A percentile compares a stretch with the other conserved stretches of the same genome.
These are phyloP conservation scores for Centruroides sculpturatus DNA, from an alignment of 1,140 invertebrate species.

Conservation along the genomic window DNA sequence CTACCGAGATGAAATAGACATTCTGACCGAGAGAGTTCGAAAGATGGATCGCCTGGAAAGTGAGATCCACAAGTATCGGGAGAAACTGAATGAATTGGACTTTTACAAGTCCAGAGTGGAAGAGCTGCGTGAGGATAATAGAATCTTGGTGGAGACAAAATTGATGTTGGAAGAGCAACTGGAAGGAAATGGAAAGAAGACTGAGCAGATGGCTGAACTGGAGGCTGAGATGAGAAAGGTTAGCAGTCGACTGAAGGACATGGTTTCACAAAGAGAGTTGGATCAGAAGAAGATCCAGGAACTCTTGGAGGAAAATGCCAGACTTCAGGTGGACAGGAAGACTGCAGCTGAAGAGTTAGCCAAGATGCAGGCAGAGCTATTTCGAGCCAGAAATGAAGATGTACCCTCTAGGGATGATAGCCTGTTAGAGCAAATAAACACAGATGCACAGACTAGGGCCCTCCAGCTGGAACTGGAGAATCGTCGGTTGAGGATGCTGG, in stretches of 20 bases:
- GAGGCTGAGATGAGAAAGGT: slow-evolving; percentile 72
- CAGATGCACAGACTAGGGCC: slow-evolving; percentile 68
- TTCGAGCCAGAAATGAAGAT: background rate
- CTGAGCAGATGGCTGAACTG: slow-evolving; percentile 67
- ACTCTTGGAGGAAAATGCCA: slow-evolving; percentile 75
- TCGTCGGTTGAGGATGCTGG: slow-evolving; percentile 49
- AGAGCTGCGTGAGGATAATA: slow-evolving; percentile 23
- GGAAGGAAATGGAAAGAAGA: slow-evolving; percentile 55
- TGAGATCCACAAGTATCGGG: slow-evolving; percentile 72
- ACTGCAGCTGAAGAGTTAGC: slow-evolving; percentile 18
- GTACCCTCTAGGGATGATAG: slow-evolving; percentile 42
- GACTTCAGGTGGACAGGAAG: slow-evolving; percentile 68
- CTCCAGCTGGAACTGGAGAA: slow-evolving; percentile 81
- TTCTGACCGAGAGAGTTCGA: slow-evolving; percentile 56
- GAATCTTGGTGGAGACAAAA: slow-evolving; percentile 54
- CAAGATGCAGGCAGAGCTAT: slow-evolving; percentile 17
- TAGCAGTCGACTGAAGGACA: slow-evolving; percentile 70
- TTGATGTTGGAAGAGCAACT: slow-evolving; percentile 77
- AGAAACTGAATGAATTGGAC: slow-evolving; percentile 78
- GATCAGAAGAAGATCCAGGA: slow-evolving; percentile 75
- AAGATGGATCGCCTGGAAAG: slow-evolving; percentile 69
- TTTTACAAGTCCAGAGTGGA: slow-evolving; percentile 79
- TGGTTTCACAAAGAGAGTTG: slow-evolving; percentile 61
- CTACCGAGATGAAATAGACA: slow-evolving; percentile 84
- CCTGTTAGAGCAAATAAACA: slow-evolving; percentile 68